Base-by-base conservation (phyloP, 1,140 invertebrate genomes). In the Planococcus citri region DNA sequence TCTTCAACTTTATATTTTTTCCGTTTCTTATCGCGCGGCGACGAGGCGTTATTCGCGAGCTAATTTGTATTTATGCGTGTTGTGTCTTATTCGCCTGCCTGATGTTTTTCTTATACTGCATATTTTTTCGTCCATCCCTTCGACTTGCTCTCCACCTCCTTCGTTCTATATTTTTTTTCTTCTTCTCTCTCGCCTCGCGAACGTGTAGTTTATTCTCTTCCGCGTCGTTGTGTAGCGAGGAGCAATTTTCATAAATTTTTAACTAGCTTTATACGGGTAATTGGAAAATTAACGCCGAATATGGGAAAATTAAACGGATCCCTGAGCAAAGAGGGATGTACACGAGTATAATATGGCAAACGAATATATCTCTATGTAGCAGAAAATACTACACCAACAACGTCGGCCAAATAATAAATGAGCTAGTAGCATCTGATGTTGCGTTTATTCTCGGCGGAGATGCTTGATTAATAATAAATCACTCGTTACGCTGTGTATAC, bases 21-120 rank as follows among this genome's bases (percentile, higher is more conserved):
- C 3, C 22, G 21, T 64, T 64, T 64, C 60, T 27, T 64, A 25
- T 25, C 25, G 25, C 21, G n/a, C n/a, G n/a, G n/a, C n/a, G n/a
- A n/a, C n/a, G n/a, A n/a, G 4, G 22, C 25, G 14, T 64, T 64
- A 64, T 64, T 24, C 60, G 17, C n/a, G 22, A 20, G 25, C 60
- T 64, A 64, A 64, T 64, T 64, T 64, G 60, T 64, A 64, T 64
- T 64, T 64, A 64, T 64, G n/a, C n/a, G n/a, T n/a, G 60, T 64
- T 25, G 21, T n/a, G 3, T 58, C 17, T 58, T 6, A 17, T 27
- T 27, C 60, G 12, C 25, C 60, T 22, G 10, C 3, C 60, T n/a
- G n/a, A n/a, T n/a, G n/a, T 9, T 24, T 64, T 51, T 51, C 17
- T n/a, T 17, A 2, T 51, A 17, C 3, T 20, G 6, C 41, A 3